Conservation (phyloP, 2,113 vertebrate species). For the Microcebus lehilahytsara region DNA sequence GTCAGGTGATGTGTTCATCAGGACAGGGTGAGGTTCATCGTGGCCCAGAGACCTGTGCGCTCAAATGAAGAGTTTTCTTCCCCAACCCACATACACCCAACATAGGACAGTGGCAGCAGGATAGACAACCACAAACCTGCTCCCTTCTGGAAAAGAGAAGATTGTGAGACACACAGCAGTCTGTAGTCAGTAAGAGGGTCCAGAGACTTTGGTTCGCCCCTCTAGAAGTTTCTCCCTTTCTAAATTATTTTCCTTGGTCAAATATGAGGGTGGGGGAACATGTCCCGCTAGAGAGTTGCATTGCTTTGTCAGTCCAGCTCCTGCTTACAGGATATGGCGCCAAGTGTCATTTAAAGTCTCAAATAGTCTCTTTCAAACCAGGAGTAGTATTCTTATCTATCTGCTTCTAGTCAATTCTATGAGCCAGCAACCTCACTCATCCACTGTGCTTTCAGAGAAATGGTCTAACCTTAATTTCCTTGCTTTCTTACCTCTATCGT, state of each 20-base stretch:
- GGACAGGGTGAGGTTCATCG: background rate
- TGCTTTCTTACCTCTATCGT: background rate
- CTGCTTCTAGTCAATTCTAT: background rate
- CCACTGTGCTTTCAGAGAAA: background rate
- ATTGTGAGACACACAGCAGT: background rate
- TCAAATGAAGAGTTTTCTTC: background rate
- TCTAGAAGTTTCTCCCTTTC: background rate
- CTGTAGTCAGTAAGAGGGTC: background rate
- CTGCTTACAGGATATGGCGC: background rate
- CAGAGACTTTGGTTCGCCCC: background rate
- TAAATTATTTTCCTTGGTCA: background rate
- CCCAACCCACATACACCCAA: accelerated
- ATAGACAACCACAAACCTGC: background rate
- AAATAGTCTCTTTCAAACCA: background rate
- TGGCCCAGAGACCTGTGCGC: background rate
- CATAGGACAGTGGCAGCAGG: background rate
- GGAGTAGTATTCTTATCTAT: background rate
- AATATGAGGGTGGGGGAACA: background rate
- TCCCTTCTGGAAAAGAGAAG: background rate
- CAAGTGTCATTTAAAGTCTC: background rate
- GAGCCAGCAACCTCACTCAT: background rate
- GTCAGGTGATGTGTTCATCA: background rate
- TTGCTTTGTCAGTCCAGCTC: background rate
- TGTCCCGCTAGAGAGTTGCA: background rate
- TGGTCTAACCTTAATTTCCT: background rate